Base-by-base conservation (phyloP, 1,140 invertebrate species). In the Drosophila truncata region DNA sequence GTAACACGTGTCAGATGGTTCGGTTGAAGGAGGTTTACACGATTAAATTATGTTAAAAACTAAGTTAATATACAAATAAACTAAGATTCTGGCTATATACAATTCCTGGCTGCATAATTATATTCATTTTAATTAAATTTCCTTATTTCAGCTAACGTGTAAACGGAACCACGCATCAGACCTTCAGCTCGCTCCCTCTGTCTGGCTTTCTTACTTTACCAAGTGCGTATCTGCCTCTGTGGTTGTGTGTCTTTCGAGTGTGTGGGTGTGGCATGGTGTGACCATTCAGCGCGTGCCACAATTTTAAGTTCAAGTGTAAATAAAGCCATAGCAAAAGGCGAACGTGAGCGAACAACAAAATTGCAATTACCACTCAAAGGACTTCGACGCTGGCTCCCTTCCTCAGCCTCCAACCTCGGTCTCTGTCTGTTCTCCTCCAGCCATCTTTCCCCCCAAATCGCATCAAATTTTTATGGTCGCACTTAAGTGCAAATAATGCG, bases 291-390 rank as follows among this genome's bases (percentile, higher is more conserved):
- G 76, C 76, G 81, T 79, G 82, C 73, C 63, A 62, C 73, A 71
- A 85, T 81, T 84, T 81, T 59, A 65, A 84, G 82, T 74, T 85
- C 78, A 85, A 85, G 78, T 80, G 77, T 85, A 85, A 84, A 84
- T 85, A 85, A 78, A 84, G 82, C 49, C 77, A 77, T 80, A 47
- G 62, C 66, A 69, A 78, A 57, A 59, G 55, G 66, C 69, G 57
- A 78, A 80, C 72, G 82, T 80, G 78, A 77, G 72, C 49, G 66
- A 42, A 78, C 72, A 73, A 72, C 64, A 80, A 62, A 84, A 81
- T 78, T 62, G 66, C 82, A 84, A 85, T 84, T 84, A 85, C 77
- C 82, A 80, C 81, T 63, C 54, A 47, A 76, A 61, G 62, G 29
- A 59, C 14, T 46, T 23, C 58, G 10, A 31, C n/a, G 49, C 27